Base-by-base conservation (phyloP, 2,797 vertebrate genomes). In the Coreius guichenoti region DNA sequence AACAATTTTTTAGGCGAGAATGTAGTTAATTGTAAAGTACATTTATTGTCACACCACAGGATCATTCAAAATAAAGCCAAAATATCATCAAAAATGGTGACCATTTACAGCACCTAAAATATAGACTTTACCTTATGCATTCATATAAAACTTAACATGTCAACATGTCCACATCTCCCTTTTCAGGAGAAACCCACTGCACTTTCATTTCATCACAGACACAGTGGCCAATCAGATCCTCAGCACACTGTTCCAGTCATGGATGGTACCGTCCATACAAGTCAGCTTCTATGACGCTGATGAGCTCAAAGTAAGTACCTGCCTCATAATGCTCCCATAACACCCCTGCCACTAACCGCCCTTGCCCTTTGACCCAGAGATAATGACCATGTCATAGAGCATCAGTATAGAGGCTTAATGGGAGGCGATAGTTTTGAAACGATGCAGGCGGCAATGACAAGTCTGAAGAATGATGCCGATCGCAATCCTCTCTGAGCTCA, bases 191-290 rank as follows among this genome's bases (percentile, higher is more conserved):
- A 99, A 99, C 45, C 98, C 97, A 0, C 95, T 99, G 54, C 98
- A 99, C 88, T 97, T 99, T 78, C 98, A 99, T 83, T 95, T 99
- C 94, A 98, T 99, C 95, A 98, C 97, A 0, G 98, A 99, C 84
- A 93, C 94, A 0, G 95, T 98, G 88, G 98, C 98, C 89, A 94
- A 95, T 76, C 96, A 93, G 68, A 97, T 99, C 92, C 96, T 99
- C 89, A 96, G 97, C 75, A 95, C 89, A 0, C 94, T 99, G 68
- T 98, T 99, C 90, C 94, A 94, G 91, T 97, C 98, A 1, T 99
- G 98, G 98, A 98, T 98, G 98, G 96, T 99, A 33, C 98, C 98
- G 0, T 98, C 98, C 0, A 89, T 99, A 79, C 92, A 94, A 0
- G 91, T 99, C 94, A 98, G 97, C 95, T 99, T 99, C 95, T 99